These are phyloP conservation scores for Chloroclysta siterata DNA, from an alignment of 2,888 invertebrate genomes.

Conservation along the genomic window DNA sequence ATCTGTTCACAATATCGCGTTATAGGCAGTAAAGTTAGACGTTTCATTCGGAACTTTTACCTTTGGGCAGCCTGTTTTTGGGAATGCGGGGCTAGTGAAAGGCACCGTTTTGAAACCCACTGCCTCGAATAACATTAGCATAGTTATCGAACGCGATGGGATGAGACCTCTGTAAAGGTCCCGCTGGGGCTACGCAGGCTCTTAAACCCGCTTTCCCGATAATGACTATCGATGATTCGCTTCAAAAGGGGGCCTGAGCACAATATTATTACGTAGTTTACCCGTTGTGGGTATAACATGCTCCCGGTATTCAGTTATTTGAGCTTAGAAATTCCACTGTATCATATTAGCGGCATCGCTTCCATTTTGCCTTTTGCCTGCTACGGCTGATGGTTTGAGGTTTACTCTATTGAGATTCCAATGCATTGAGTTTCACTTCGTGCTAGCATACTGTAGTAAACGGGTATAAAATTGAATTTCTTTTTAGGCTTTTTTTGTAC, in stretches of 20 bases:
- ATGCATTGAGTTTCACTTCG: background rate
- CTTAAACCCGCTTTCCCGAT: slow-evolving; percentile 83
- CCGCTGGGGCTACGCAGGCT: slow-evolving; percentile 76
- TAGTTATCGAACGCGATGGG: slow-evolving; percentile 82
- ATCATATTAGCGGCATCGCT: slow-evolving; percentile 34
- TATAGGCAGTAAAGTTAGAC: slow-evolving; percentile 59
- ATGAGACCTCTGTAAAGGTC: slow-evolving; percentile 82
- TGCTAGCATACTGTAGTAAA: background rate
- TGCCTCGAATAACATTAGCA: slow-evolving; percentile 84
- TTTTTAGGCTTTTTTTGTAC: too few relatives aligned
- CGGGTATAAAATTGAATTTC: too few relatives aligned
- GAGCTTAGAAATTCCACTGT: slow-evolving; percentile 57
- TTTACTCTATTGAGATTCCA: slow-evolving; percentile 3
- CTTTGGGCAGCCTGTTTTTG: slow-evolving; percentile 59
- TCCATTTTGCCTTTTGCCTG: slow-evolving; percentile 11
- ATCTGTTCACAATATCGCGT: slow-evolving; percentile 62
- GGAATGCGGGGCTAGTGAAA: slow-evolving; percentile 71
- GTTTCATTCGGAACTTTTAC: slow-evolving; percentile 63
- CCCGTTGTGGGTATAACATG: slow-evolving; percentile 75
- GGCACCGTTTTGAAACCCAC: slow-evolving; percentile 76
- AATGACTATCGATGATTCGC: slow-evolving; percentile 84
- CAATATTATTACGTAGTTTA: slow-evolving; percentile 82
- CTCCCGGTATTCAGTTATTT: slow-evolving; percentile 70
- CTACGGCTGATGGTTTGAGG: background rate
- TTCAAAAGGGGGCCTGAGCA: slow-evolving; percentile 73